These are phyloP conservation scores for Neoascia interrupta DNA, from an alignment of 2,888 invertebrate species.

Conservation along the genomic window DNA sequence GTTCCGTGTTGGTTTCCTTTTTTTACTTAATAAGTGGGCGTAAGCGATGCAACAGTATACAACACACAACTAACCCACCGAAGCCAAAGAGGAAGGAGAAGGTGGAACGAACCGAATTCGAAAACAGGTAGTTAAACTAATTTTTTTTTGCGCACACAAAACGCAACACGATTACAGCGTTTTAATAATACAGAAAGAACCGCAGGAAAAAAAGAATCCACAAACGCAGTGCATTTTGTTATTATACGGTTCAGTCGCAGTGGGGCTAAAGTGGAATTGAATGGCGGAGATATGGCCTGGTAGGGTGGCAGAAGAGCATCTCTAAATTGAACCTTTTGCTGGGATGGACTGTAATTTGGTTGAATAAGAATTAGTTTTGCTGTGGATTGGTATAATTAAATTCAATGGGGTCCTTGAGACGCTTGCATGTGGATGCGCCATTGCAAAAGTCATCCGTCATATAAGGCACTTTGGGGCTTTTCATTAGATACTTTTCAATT, in stretches of 20 bases:
- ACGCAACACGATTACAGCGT: slow-evolving; percentile 53
- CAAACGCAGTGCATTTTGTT: slow-evolving; percentile 11
- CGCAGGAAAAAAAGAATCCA: slow-evolving; percentile 24
- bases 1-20: not conserved
- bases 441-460: slow-evolving; percentile 18
- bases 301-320: not conserved
- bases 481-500: no score
- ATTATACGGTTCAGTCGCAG: slow-evolving; percentile 28
- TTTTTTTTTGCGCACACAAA: slow-evolving; percentile 63
- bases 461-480: no score
- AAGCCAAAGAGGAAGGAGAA: slow-evolving; percentile 12
- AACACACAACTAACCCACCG: slow-evolving; percentile 20
- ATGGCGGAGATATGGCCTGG: not conserved
- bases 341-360: slow-evolving; percentile 37
- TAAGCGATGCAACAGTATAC: slow-evolving; percentile 49
- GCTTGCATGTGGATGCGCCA: not conserved
- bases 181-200: slow-evolving; percentile 52
- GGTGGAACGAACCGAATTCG: slow-evolving; percentile 58
- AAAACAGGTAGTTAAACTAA: slow-evolving; percentile 67
- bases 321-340: slow-evolving; percentile 21
- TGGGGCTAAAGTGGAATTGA: slow-evolving; percentile 31
- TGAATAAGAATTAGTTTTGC: slow-evolving; percentile 43
- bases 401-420: slow-evolving; percentile 23
- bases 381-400: slow-evolving; percentile 48
- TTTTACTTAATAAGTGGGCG: slow-evolving; percentile 62